Evolutionary conservation across 2,113 vertebrate species (phyloP).

Genomic region (Cranoglanis bouderius): DNA sequence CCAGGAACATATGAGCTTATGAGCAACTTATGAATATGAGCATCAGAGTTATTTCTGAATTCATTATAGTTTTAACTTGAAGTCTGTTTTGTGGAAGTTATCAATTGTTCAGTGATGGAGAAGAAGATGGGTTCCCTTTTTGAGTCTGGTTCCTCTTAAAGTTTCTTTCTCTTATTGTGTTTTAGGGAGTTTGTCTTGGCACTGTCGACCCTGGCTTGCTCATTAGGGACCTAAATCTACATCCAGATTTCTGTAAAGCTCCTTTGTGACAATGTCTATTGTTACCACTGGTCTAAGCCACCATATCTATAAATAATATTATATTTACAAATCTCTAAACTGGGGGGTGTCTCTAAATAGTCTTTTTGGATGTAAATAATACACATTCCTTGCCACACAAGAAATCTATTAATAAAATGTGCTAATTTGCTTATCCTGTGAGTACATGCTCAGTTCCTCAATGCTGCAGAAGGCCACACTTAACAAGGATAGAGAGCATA

Average conservation of each 20-base stretch:
- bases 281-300: neutral
- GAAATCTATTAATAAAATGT: neutral
- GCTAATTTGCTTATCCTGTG: neutral
- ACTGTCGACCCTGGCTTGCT: neutral
- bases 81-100: neutral
- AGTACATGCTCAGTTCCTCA: neutral
- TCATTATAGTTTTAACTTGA: too few relatives aligned
- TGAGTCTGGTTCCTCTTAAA: neutral
- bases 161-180: neutral
- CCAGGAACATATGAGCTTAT: neutral
- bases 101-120: too few relatives aligned
- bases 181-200: too few relatives aligned
- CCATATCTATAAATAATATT: neutral
- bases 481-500: neutral
- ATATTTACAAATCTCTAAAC: neutral
- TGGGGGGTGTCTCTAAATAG: too few relatives aligned
- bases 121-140: neutral
- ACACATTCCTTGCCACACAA: neutral
- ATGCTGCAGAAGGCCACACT: neutral
- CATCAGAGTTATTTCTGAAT: too few relatives aligned
- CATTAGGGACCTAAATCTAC: neutral
- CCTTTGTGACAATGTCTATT: neutral
- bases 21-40: too few relatives aligned
- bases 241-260: neutral
- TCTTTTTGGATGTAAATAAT: neutral